phyloP scores from a whole-genome alignment of 2,797 vertebrate genomes.

The Mus minutoides region DNA sequence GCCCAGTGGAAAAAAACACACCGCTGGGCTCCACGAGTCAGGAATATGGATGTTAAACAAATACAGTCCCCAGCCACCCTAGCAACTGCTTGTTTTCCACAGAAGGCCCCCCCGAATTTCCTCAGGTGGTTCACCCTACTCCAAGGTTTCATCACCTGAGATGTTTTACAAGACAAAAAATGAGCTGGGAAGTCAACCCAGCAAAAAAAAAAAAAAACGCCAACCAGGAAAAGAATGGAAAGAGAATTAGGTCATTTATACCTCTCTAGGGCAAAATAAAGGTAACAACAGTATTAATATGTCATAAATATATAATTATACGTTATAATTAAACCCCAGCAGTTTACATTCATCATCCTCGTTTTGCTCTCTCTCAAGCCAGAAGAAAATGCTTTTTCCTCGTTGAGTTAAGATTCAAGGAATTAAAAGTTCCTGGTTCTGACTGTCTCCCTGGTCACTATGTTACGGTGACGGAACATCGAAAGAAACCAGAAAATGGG shows the following conservation, averaged over 20 bases:
- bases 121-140: constrained; percentile 75
- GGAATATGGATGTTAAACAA: constrained; percentile 72
- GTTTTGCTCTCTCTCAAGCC: constrained; percentile 16
- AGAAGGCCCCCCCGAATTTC: constrained; percentile 77
- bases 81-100: constrained; percentile 74
- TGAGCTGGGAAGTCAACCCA: constrained; percentile 71
- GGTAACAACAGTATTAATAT: constrained; percentile 63
- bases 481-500: neutral
- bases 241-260: constrained; percentile 81
- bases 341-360: constrained; percentile 70
- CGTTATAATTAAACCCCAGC: constrained; percentile 74
- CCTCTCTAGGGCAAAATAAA: constrained; percentile 72
- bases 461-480: neutral
- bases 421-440: constrained; percentile 24
- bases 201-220: no score
- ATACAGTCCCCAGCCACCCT: constrained; percentile 65
- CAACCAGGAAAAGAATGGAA: constrained; percentile 76
- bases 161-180: constrained; percentile 79
- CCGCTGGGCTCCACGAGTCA: constrained; percentile 73
- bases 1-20: constrained; percentile 77
- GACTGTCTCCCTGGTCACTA: neutral
- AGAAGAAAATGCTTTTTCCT: constrained; percentile 49
- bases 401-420: neutral
- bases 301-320: constrained; percentile 64
- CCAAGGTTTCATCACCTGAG: constrained; percentile 82